These are phyloP conservation scores for Sinohyriopsis cumingii DNA, from an alignment of 2,888 invertebrate species.

Conservation along the genomic window DNA sequence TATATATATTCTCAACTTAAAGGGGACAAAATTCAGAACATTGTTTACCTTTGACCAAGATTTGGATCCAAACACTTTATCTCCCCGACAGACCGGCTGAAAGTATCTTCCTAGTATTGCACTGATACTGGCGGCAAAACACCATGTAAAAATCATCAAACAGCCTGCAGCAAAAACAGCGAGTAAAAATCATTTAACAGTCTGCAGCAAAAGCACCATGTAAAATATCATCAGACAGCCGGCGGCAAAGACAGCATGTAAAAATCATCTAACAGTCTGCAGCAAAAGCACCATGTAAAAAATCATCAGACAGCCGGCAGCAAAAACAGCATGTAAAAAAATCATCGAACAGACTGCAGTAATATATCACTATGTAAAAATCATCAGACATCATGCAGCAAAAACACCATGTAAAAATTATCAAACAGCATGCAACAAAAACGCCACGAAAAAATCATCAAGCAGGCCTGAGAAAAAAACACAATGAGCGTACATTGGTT, in stretches of 20 bases:
- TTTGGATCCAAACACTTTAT: conserved; percentile 36
- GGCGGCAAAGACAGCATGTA: too few species aligned
- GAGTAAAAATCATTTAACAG: neutral
- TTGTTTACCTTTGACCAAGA: conserved; percentile 29
- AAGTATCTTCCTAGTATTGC: conserved; percentile 70
- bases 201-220: too few species aligned
- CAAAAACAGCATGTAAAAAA: conserved; percentile 59
- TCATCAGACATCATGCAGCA: conserved; percentile 65
- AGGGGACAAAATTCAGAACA: too few species aligned
- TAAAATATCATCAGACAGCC: too few species aligned
- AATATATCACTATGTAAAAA: conserved; percentile 71
- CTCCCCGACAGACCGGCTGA: conserved; percentile 66
- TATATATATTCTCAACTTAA: too few species aligned
- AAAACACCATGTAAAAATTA: neutral
- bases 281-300: too few species aligned
- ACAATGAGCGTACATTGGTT: conserved; percentile 2
- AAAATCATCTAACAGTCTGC: too few species aligned
- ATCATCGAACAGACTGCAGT: conserved; percentile 67
- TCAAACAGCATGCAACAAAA: too few species aligned
- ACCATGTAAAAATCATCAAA: conserved; percentile 71
- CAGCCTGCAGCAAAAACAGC: conserved; percentile 44
- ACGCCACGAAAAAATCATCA: too few species aligned
- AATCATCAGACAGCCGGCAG: conserved; percentile 65
- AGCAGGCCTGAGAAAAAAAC: too few species aligned
- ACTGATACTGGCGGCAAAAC: conserved; percentile 68